These are phyloP conservation scores for Conus betulinus DNA, from an alignment of 1,140 invertebrate species.

Conservation along the genomic window DNA sequence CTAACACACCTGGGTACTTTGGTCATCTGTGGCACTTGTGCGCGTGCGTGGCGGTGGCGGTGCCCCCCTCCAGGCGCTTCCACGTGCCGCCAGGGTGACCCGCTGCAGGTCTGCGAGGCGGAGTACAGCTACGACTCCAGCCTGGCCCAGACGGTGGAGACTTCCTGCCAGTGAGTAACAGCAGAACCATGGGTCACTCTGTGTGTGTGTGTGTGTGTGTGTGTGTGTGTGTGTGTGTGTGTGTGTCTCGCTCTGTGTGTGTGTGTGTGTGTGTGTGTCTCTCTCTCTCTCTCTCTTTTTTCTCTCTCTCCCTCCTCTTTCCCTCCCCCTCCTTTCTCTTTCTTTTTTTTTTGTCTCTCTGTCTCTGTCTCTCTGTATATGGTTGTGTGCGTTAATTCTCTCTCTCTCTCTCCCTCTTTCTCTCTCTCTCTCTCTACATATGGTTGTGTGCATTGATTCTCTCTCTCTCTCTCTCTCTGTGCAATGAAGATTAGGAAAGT, in stretches of 20 bases:
- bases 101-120: background rate
- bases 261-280: background rate
- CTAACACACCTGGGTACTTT: too few species aligned
- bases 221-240: slow-evolving; percentile 13
- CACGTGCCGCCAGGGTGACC: background rate
- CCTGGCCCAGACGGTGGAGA: background rate
- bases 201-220: slow-evolving; percentile 20
- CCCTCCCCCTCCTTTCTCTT: too few species aligned
- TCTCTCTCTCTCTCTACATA: background rate
- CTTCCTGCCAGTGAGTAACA: too few species aligned
- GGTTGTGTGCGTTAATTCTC: too few species aligned
- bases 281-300: too few species aligned
- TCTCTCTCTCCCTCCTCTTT: too few species aligned
- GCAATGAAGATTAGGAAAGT: too few species aligned
- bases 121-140: background rate
- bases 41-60: too few species aligned
- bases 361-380: background rate
- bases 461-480: too few species aligned
- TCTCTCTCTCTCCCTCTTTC: background rate
- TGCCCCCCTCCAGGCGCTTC: background rate
- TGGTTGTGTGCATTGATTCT: too few species aligned
- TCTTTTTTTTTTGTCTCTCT: background rate
- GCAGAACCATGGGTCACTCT: background rate
- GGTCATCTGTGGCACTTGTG: too few species aligned
- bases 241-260: background rate